Base-by-base conservation (phyloP, 2,888 invertebrate species). In the Heterodera filipjevi region DNA sequence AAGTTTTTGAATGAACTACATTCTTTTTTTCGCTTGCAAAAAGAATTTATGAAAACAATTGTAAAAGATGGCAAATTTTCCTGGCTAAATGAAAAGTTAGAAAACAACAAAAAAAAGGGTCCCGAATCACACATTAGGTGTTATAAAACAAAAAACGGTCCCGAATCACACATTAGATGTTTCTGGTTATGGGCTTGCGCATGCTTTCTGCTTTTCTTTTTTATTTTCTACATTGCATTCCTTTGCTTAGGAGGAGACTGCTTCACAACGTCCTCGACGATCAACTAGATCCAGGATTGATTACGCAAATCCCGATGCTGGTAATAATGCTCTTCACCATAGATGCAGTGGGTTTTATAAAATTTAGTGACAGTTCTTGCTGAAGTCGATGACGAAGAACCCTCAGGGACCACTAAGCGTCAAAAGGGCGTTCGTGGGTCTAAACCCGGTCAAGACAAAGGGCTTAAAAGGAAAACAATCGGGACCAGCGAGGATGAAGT, bases 261-360 rank as follows among this genome's bases (percentile, higher is more conserved):
- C 79, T 35, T 53, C 79, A 33, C 66, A 71, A 27, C 85, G 88
- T 70, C 88, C 88, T 22, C 82, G 88, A 27, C 82, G 88, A 12
- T 87, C 87, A 6, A 87, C 87, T 33, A 81, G 86, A 6, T 82
- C 81, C 19, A 78, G 83, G 70, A 80, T 87, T 71, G 87, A 87
- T 79, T 87, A 87, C 77, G 88, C 88, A 12, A 86, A 87, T 77
- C 84, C 85, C 8, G 88, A 88, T 76, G 85, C 87, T n/a, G 84
- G 84, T 74, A 85, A 33, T 35, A 73, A 71, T 12, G 19, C 2
- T 22, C 14, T 72, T 44, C 10, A 19, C n/a, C 85, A 19, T 84
- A 84, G 30, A 74, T 86, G 1, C 83, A 84, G 19, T 83, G 84
- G 59, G 59, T 71, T 6, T 71, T 30, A 32, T n/a, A 14, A 19